Base-by-base conservation (phyloP, 2,797 vertebrate genomes). In the Hafferia zeledoni region DNA sequence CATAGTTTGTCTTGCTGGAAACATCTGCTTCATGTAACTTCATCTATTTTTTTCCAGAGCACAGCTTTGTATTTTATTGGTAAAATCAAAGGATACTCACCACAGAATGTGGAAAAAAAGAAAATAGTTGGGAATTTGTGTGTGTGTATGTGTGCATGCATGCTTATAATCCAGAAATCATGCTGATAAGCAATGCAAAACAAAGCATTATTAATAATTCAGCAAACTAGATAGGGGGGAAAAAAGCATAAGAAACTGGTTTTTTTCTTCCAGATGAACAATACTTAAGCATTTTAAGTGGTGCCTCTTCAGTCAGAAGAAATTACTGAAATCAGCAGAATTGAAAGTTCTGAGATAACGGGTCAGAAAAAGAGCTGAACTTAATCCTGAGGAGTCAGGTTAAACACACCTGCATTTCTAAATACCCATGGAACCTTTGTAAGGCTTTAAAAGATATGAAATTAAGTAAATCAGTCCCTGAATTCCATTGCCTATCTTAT, bases 151-250 rank as follows among this genome's bases (percentile, higher is more conserved):
- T 67, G 55, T 43, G 47, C 67, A 55, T 31, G 8, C 69, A 89
- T 61, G 96, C 79, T 80, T 52, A 89, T 87, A 78, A 85, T 65
- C 33, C 79, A 90, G 81, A 96, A 94, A 89, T 67, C 55, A 70
- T 39, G 84, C 50, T 77, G 90, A 87, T 81, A 67, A 74, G 89
- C 95, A 95, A 59, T 18, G 33, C 43, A 86, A 97, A 97, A 95
- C 70, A 94, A 95, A 97, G 94, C 69, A 89, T 79, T 86, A 91
- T 91, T 92, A 87, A 74, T 92, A 96, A 95, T 88, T 95, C 83
- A 92, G 78, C 78, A 89, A 87, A 79, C 68, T 95, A 74, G 69
- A 69, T 15, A 35, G 18, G 27, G 18, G 27, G 17, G 11, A 22
- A 41, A 18, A 56, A 55, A 50, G 14, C 49, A 44, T 92, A 94